Evolutionary conservation across 1,140 invertebrate species (phyloP), one percentile per base, ranked within the genome.

Genomic region (Caenorhabditis remanei): DNA sequence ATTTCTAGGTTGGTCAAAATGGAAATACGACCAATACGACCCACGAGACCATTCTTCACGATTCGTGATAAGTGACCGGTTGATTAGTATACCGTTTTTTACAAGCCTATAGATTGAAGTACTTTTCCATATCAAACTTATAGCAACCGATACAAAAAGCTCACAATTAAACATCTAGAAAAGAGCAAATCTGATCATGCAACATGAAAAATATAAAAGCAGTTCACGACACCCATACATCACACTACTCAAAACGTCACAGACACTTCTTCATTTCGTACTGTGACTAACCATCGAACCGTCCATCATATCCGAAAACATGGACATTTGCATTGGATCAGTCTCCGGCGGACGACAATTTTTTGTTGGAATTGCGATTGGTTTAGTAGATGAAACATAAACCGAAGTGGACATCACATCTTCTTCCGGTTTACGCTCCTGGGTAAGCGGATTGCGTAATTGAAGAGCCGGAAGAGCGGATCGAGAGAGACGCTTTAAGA

Each of bases 401-500:
- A 79, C 46, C 46, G 71, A 48, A 13, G 71, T 79, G 43, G 71
- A 79, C 71, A 79, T 79, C 46, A 79, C 71, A 41, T 79, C 71
- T 5, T 87, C 75, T 83, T 83, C 86, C 50, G 55, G 48, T 50
- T 48, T 50, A 71, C 41, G 21, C 71, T 50, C 71, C 53, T 83
- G 71, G 7, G 55, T 58, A 13, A 61, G 21, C 40, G 58, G 55
- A 63, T 58, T 84, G 83, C 83, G 83, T 50, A 84, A 50, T 61
- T 58, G 83, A 24, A 87, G 86, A 61, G 86, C 71, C 46, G 86
- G 86, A 48, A 87, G 86, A 71, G 86, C 86, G 4, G 86, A 87
- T 53, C 86, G 86, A n/a, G 86, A 87, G 41, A 87, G 86, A 61
- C 86, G 86, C 86, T 87, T 75, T 56, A 32, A 83, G 50, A 43